Evolutionary conservation across 2,888 invertebrate genomes (phyloP), one percentile per base, ranked within the genome.

Genomic region (Agrotis ipsilon): DNA sequence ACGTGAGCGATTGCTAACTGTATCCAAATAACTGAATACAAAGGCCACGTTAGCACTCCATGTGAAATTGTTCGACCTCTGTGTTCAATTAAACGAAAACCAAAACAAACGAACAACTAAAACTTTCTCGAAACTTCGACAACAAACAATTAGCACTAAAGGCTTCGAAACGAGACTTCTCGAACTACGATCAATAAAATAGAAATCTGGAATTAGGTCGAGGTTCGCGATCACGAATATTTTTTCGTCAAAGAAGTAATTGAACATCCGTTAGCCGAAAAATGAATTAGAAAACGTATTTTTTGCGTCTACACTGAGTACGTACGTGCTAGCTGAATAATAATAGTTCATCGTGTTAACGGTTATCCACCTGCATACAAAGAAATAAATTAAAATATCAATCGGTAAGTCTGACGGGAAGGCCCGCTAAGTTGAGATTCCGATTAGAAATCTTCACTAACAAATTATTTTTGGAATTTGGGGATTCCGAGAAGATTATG

Each of bases 1-100:
- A 79, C 76, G 73, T 84, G 82, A 66, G 39, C 61, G 55, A 63
- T 66, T 57, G 48, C 27, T 60, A 70, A 72, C 70, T 72, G 73
- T 76, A 74, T 58, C 60, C 62, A 82, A 84, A 84, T 84, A 75
- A 72, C 67, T 67, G 67, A 70, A 73, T 80, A 82, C 73, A 82
- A 83, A 84, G 76, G 77, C 74, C 72, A 82, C 63, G 60, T 82
- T 70, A 76, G 72, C 71, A 70, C 69, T 70, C 63, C 24, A 84
- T 79, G 68, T 74, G 63, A 80, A 82, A 75, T 73, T 21, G 14
- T 71, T 72, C 76, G 73, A 80, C 80, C 74, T 84, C 63, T 58
- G 62, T 67, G 63, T 48, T 74, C 71, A 82, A 82, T 82, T 79
- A 76, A 75, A 64, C 51, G 69, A 52, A 62, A 77, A 75, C 64